A percentile compares a stretch with the other conserved stretches of the same genome.
These are phyloP conservation scores for Eupristina koningsbergeri DNA, from an alignment of 1,140 invertebrate genomes.

Conservation along the genomic window DNA sequence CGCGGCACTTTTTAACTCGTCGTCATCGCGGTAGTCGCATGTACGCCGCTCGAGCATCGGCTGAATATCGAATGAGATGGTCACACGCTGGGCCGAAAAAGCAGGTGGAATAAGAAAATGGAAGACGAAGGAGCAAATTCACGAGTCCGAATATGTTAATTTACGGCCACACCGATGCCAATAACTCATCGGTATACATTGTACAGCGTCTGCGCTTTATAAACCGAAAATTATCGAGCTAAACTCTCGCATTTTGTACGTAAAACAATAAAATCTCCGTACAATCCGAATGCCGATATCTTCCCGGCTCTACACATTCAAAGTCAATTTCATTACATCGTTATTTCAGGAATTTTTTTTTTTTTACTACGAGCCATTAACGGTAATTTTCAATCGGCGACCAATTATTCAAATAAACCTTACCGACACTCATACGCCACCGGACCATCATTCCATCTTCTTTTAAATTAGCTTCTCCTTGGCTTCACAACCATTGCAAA, in stretches of 20 bases:
- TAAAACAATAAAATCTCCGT: neutral
- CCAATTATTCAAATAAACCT: neutral
- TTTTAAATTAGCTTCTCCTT: too few species aligned
- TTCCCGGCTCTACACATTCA: neutral
- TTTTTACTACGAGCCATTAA: neutral
- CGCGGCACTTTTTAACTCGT: slow-evolving; percentile 9
- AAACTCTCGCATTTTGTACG: neutral
- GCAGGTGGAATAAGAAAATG: slow-evolving; percentile 2
- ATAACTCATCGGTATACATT: slow-evolving; percentile 20
- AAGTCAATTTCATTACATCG: neutral
- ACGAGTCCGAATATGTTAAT: slow-evolving; percentile 47
- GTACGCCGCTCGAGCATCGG: slow-evolving; percentile 19
- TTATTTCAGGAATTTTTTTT: slow-evolving; percentile 6
- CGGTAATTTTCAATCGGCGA: neutral
- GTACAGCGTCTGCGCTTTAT: neutral
- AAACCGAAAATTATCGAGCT: neutral
- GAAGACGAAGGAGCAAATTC: slow-evolving; percentile 1
- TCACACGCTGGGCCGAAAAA: slow-evolving; percentile 13
- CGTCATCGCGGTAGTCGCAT: slow-evolving; percentile 26
- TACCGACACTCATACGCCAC: neutral
- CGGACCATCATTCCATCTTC: too few species aligned
- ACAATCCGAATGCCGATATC: neutral
- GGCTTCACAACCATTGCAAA: too few species aligned
- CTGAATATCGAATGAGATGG: slow-evolving; percentile 38
- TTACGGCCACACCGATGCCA: slow-evolving; percentile 44